These are phyloP conservation scores for Gerris lacustris DNA, from an alignment of 2,888 invertebrate species.

Conservation along the genomic window DNA sequence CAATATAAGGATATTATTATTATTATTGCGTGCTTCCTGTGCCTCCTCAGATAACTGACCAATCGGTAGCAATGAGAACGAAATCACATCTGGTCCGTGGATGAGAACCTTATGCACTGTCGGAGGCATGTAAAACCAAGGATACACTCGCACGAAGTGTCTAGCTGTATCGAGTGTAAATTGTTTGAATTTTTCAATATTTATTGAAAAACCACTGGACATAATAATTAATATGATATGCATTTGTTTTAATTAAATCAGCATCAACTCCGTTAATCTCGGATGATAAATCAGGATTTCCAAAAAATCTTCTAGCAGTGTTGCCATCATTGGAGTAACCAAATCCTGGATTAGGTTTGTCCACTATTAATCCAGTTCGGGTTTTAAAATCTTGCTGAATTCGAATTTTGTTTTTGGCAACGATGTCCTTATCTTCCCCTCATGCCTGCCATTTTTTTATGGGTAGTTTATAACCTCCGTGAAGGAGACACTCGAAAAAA, in stretches of 20 bases:
- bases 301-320: too few relatives aligned
- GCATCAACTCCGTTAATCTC: too few relatives aligned
- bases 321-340: slow-evolving; percentile 21
- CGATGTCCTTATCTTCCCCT: slow-evolving; percentile 10
- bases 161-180: not conserved
- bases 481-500: slow-evolving; percentile 18
- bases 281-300: too few relatives aligned
- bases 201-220: not conserved
- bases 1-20: too few relatives aligned
- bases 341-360: slow-evolving; percentile 16
- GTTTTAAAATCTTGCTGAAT: slow-evolving; percentile 10
- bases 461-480: slow-evolving; percentile 15
- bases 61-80: not conserved
- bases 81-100: not conserved
- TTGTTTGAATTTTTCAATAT: not conserved
- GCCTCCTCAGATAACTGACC: not conserved
- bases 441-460: slow-evolving; percentile 15
- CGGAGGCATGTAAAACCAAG: not conserved
- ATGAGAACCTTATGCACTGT: not conserved
- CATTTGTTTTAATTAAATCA: too few relatives aligned
- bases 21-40: not conserved
- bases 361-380: slow-evolving; percentile 17
- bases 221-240: not conserved
- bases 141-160: not conserved
- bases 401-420: too few relatives aligned